Evolutionary conservation across 2,888 invertebrate genomes (phyloP).

Genomic region (Embidobia sp.): DNA sequence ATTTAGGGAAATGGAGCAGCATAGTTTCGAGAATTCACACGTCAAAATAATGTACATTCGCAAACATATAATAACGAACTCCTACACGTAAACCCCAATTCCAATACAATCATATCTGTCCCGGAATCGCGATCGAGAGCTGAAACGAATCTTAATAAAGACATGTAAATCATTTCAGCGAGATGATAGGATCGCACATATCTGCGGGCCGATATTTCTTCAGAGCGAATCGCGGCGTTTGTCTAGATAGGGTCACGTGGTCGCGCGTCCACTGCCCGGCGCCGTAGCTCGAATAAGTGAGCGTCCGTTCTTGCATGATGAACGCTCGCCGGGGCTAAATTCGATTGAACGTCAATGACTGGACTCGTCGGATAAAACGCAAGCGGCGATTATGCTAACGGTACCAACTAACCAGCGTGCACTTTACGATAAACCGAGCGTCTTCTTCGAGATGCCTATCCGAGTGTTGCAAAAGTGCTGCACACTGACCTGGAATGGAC

Average conservation of each 20-base stretch:
- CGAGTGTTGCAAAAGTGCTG: conserved; percentile 63
- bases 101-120: no score
- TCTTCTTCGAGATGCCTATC: conserved; percentile 67
- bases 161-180: conserved; percentile 48
- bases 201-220: conserved; percentile 19
- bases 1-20: no score
- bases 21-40: no score
- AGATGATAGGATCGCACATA: conserved; percentile 40
- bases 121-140: conserved; percentile 41
- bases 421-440: conserved; percentile 44
- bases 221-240: conserved; percentile 21
- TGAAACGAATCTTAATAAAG: conserved; percentile 44
- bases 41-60: no score
- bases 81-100: no score
- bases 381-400: conserved; percentile 72
- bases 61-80: no score
- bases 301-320: conserved; percentile 54
- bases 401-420: conserved; percentile 69
- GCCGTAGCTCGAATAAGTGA: conserved; percentile 32
- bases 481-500: conserved; percentile 73
- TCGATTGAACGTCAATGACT: conserved; percentile 69
- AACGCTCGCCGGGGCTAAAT: conserved; percentile 65
- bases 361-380: conserved; percentile 57
- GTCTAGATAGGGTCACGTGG: conserved; percentile 19
- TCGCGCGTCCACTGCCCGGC: conserved; percentile 37